Conservation (phyloP, 2,113 vertebrate species). For the Dunckerocampus dactyliophorus region DNA sequence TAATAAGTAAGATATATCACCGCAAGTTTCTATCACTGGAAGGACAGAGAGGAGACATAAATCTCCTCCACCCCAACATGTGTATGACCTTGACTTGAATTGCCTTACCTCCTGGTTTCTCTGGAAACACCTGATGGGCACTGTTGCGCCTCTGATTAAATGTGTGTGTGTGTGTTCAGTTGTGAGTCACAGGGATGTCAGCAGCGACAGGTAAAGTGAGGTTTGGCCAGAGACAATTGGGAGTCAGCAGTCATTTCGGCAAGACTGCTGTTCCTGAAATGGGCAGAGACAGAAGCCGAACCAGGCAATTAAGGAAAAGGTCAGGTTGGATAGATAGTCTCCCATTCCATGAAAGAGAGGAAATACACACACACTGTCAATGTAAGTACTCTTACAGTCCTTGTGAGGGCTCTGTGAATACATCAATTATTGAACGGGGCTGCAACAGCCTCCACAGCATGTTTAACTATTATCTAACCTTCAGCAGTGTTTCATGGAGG, state of each 20-base stretch:
- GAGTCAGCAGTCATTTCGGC: slow-evolving; percentile 61
- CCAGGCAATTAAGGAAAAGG: slow-evolving; percentile 75
- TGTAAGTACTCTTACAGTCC: slow-evolving; percentile 32
- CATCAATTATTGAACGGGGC: slow-evolving; percentile 13
- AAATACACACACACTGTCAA: not conserved
- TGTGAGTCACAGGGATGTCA: slow-evolving; percentile 34
- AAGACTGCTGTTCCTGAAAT: slow-evolving; percentile 46
- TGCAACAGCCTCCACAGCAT: not conserved
- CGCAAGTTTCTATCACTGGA: not conserved
- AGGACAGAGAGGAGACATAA: slow-evolving; percentile 1
- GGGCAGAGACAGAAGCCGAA: slow-evolving; percentile 65
- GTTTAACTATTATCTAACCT: slow-evolving; percentile 8
- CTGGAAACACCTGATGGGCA: slow-evolving; percentile 12
- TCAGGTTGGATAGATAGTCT: slow-evolving; percentile 65
- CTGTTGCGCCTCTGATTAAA: slow-evolving; percentile 25
- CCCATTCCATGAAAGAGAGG: slow-evolving; percentile 51
- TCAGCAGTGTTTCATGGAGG: not conserved
- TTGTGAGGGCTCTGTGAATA: slow-evolving; percentile 24
- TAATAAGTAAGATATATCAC: not conserved
- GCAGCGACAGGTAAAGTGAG: slow-evolving; percentile 41
- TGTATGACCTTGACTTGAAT: slow-evolving; percentile 35
- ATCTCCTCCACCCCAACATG: slow-evolving; percentile 5
- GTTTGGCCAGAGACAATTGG: slow-evolving; percentile 55
- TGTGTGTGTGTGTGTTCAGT: slow-evolving; percentile 8
- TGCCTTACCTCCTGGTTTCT: slow-evolving; percentile 32